These are phyloP conservation scores for Lycopodina hypogea DNA, from an alignment of 37 sponge, comb jelly and placozoan genomes.

Conservation along the genomic window DNA sequence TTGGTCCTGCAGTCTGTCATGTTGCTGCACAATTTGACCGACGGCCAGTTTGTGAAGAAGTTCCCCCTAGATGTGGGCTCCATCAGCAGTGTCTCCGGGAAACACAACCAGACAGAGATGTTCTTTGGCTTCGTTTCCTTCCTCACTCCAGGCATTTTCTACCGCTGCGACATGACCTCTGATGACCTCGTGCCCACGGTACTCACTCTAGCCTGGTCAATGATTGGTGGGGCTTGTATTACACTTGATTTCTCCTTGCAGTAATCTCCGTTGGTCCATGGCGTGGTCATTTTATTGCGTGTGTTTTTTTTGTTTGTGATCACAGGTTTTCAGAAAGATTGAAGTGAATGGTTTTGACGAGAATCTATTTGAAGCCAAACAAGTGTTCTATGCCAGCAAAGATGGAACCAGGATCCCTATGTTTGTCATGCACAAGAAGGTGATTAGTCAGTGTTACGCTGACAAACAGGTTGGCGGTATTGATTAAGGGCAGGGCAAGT, in stretches of 20 bases:
- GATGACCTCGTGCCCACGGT: constrained; percentile 45
- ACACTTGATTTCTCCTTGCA: not conserved
- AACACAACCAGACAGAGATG: constrained; percentile 64
- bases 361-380: constrained; percentile 66
- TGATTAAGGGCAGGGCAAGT: too few species aligned
- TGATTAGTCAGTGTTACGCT: constrained; percentile 1
- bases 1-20: constrained; percentile 42
- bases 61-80: constrained; percentile 77
- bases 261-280: not conserved
- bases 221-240: too few species aligned
- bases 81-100: constrained; percentile 59
- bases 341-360: constrained; percentile 81
- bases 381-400: constrained; percentile 90
- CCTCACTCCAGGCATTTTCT: constrained; percentile 90
- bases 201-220: not conserved
- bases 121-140: constrained; percentile 95
- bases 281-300: not conserved
- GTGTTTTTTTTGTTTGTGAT: not conserved
- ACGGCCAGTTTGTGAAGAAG: constrained; percentile 45
- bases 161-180: constrained; percentile 66
- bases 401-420: constrained; percentile 93
- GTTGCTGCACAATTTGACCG: constrained; percentile 14
- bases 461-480: not conserved
- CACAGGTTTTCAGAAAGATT: constrained; percentile 71
- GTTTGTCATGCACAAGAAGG: constrained; percentile 92